A percentile compares a stretch with the other conserved stretches of the same genome.
Conservation (phyloP, 92 coral and sea anemone species). For the Palythoa grandiflora region DNA sequence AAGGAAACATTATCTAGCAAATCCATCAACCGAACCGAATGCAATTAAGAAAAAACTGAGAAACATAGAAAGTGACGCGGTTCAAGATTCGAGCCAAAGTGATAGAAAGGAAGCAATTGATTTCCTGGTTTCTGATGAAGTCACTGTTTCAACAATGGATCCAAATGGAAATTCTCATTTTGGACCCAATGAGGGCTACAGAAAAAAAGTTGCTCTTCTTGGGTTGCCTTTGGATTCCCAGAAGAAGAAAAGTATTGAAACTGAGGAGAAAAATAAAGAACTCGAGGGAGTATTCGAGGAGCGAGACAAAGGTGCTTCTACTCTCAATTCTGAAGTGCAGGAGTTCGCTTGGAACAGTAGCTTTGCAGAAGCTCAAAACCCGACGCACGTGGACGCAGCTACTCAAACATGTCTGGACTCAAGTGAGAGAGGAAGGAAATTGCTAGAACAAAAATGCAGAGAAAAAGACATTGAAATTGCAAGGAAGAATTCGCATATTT, state of each 20-base stretch:
- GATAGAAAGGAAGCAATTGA: too few species aligned
- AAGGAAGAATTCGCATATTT: slow-evolving; percentile 20
- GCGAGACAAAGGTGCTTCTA: slow-evolving; percentile 7
- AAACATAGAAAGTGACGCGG: too few species aligned
- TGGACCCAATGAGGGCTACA: too few species aligned
- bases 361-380: slow-evolving; percentile 36
- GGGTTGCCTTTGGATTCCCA: not conserved
- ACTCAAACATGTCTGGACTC: slow-evolving; percentile 10
- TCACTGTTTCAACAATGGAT: too few species aligned
- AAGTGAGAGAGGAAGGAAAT: not conserved
- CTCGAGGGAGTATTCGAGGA: slow-evolving; percentile 50
- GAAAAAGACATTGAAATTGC: slow-evolving; percentile 44
- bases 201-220: too few species aligned
- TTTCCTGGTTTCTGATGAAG: too few species aligned
- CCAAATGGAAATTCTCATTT: too few species aligned
- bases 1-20: too few species aligned
- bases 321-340: slow-evolving; percentile 10
- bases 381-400: not conserved
- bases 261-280: slow-evolving; percentile 40
- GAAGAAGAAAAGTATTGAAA: not conserved
- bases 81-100: too few species aligned
- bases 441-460: slow-evolving; percentile 21
- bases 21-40: too few species aligned
- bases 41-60: too few species aligned
- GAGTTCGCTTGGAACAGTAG: slow-evolving; percentile 33